Conservation (phyloP, 2,113 vertebrate species). For the Onychostruthus taczanowskii region DNA sequence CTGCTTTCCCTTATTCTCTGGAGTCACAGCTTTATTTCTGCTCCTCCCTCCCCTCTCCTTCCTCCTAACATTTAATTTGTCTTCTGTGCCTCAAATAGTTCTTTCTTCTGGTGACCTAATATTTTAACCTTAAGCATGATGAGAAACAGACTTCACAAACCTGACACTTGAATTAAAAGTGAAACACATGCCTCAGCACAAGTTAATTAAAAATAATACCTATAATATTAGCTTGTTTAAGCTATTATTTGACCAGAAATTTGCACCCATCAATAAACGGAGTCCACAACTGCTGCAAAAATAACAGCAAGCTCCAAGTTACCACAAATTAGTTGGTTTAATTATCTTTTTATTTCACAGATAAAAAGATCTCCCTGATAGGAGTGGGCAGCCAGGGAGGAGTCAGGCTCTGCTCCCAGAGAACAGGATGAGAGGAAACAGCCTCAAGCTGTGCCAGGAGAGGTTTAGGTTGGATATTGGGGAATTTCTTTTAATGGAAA, state of each 20-base stretch:
- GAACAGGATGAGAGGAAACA: neutral
- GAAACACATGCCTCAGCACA: slow-evolving; percentile 33
- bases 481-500: neutral
- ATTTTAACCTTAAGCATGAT: slow-evolving; percentile 53
- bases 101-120: slow-evolving; percentile 49
- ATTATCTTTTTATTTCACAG: neutral
- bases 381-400: neutral
- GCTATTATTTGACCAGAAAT: slow-evolving; percentile 11
- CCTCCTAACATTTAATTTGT: slow-evolving; percentile 57
- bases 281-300: neutral
- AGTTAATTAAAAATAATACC: slow-evolving; percentile 62
- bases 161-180: slow-evolving; percentile 38
- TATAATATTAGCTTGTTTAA: slow-evolving; percentile 3
- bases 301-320: neutral
- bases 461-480: neutral
- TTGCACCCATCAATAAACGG: neutral
- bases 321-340: neutral
- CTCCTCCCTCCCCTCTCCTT: slow-evolving; percentile 42
- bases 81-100: slow-evolving; percentile 25
- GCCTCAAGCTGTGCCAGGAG: neutral
- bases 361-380: neutral
- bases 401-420: neutral
- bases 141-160: slow-evolving; percentile 48
- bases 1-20: neutral
- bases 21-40: neutral